These are phyloP conservation scores for Iguana delicatissima DNA, from an alignment of 2,797 vertebrate species.

Conservation along the genomic window DNA sequence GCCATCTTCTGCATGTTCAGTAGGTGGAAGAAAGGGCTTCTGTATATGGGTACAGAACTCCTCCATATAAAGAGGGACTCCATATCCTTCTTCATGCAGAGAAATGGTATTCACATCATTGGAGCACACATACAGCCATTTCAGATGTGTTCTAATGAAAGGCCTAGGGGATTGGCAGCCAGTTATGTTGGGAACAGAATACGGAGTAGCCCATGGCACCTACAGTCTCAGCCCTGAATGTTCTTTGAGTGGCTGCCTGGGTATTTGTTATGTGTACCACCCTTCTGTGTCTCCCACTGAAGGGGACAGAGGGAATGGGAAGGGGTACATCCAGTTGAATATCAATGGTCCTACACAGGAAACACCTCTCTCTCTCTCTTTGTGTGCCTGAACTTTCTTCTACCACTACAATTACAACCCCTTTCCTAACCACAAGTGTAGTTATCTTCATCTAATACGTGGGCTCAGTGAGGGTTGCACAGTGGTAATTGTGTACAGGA, in stretches of 20 bases:
- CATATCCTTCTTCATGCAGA: background rate
- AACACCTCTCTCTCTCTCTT: background rate
- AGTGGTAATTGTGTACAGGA: background rate
- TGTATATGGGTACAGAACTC: background rate
- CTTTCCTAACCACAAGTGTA: background rate
- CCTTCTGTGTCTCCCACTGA: background rate
- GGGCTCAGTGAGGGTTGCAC: background rate
- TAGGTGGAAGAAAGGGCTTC: background rate
- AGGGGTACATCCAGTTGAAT: no score
- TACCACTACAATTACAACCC: background rate
- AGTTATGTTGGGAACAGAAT: background rate
- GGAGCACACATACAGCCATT: background rate
- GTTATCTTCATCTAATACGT: background rate
- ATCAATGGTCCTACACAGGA: background rate
- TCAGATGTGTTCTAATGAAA: background rate
- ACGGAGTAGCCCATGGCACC: background rate
- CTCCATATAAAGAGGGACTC: background rate
- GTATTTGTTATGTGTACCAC: background rate
- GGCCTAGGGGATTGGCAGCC: background rate
- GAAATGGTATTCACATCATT: background rate
- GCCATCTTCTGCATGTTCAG: background rate
- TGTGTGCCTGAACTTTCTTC: background rate
- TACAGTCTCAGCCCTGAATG: background rate
- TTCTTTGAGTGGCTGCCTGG: background rate
- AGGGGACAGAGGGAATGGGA: background rate